Percentiles rank a stretch among this genome's conserved stretches.
phyloP scores from a whole-genome alignment of 2,888 invertebrate genomes.

The Sipunculus nudus region DNA sequence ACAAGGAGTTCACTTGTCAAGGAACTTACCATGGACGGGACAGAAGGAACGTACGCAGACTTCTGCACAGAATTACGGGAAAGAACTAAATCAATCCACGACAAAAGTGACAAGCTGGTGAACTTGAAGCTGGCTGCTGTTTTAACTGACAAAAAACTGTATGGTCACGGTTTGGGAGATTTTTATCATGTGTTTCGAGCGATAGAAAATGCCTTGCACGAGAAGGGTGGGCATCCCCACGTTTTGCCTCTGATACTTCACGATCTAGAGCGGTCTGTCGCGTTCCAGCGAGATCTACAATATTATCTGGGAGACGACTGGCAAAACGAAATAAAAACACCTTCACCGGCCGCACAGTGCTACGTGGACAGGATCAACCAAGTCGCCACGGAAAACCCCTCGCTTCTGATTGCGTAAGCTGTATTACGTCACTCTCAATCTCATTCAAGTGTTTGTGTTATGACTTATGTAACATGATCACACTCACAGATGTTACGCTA shows the following conservation, averaged over 20 bases:
- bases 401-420: slow-evolving; percentile 34
- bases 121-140: slow-evolving; percentile 36
- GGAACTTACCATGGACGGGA: no score
- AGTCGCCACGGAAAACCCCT: slow-evolving; percentile 22
- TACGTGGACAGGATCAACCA: slow-evolving; percentile 37
- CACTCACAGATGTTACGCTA: no score
- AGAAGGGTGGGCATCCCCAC: slow-evolving; percentile 22
- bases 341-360: slow-evolving; percentile 24
- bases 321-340: slow-evolving; percentile 19
- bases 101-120: slow-evolving; percentile 36
- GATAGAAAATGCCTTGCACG: slow-evolving; percentile 35
- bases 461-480: no score
- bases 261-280: slow-evolving; percentile 28
- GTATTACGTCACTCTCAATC: no score
- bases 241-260: slow-evolving; percentile 23
- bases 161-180: slow-evolving; percentile 34
- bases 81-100: slow-evolving; percentile 32
- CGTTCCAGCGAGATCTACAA: slow-evolving; percentile 38
- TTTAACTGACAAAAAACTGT: slow-evolving; percentile 33
- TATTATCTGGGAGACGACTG: slow-evolving; percentile 41
- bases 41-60: no score
- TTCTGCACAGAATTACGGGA: slow-evolving; percentile 33
- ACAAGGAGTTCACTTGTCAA: no score
- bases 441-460: no score
- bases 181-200: slow-evolving; percentile 42